Evolutionary conservation across 1,140 invertebrate genomes (phyloP).

Genomic region (Leptestheria dahalacensis): DNA sequence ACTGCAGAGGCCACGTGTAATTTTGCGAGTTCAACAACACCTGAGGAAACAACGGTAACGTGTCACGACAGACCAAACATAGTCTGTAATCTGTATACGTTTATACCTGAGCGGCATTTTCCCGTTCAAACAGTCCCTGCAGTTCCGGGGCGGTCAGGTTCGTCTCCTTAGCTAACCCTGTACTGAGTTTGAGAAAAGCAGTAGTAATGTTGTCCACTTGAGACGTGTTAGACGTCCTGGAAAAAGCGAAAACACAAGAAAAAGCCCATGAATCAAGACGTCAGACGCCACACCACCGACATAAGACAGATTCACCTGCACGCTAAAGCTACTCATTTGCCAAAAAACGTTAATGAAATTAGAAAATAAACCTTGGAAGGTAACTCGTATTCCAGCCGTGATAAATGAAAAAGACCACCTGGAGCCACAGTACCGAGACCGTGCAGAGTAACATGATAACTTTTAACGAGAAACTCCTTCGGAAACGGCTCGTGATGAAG

Average conservation of each 20-base stretch:
- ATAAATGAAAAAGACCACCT: conserved; percentile 5
- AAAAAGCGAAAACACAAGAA: neutral
- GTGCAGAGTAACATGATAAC: neutral
- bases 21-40: conserved; percentile 6
- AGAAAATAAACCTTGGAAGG: neutral
- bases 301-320: neutral
- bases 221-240: neutral
- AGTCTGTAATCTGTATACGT: neutral
- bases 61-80: neutral
- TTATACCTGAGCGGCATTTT: conserved; percentile 4
- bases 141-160: conserved; percentile 1
- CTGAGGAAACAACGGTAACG: neutral
- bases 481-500: neutral
- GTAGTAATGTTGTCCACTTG: neutral
- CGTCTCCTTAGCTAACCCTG: neutral
- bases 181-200: conserved; percentile 3
- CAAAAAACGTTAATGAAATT: neutral
- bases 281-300: neutral
- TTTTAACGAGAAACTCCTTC: conserved; percentile 1
- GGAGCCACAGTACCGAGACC: conserved; percentile 5
- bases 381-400: neutral
- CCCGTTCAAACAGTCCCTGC: neutral
- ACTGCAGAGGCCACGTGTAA: neutral
- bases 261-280: neutral
- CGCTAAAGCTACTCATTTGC: neutral